A percentile compares a stretch with the other conserved stretches of the same genome.
Conservation (phyloP, 2,797 vertebrate species). For the Onychomys arenicola region DNA sequence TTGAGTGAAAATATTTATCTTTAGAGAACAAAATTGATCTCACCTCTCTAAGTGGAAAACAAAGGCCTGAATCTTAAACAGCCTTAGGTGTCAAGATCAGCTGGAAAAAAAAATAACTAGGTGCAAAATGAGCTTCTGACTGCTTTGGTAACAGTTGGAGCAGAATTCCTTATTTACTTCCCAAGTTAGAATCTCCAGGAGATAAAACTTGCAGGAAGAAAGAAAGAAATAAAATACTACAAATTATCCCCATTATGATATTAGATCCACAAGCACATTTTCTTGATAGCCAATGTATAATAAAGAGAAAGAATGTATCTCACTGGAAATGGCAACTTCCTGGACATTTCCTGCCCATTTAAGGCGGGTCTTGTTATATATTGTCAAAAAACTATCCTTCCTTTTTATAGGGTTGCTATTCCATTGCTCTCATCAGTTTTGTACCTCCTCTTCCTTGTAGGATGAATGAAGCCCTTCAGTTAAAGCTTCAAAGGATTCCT, state of each 20-base stretch:
- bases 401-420: background rate
- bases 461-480: background rate
- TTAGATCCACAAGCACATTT: slow-evolving; percentile 49
- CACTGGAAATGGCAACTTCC: background rate
- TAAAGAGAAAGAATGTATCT: background rate
- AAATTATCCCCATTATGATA: slow-evolving; percentile 53
- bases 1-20: slow-evolving; percentile 68
- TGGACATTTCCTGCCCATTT: background rate
- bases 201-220: background rate
- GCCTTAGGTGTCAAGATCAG: slow-evolving; percentile 7
- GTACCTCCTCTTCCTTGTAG: background rate
- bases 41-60: slow-evolving; percentile 46
- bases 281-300: slow-evolving; percentile 38
- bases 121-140: slow-evolving; percentile 28
- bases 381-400: background rate
- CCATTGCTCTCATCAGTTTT: background rate
- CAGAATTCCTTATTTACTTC: slow-evolving; percentile 68
- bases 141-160: slow-evolving; percentile 34
- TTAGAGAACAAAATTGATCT: slow-evolving; percentile 63
- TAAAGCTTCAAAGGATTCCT: background rate
- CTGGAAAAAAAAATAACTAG: slow-evolving; percentile 34
- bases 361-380: background rate
- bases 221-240: slow-evolving; percentile 54
- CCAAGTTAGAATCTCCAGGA: slow-evolving; percentile 47
- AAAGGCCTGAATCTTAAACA: slow-evolving; percentile 54